Percentiles rank a stretch among this genome's conserved stretches.
These are phyloP conservation scores for Mesoligia furuncula DNA, from an alignment of 2,888 invertebrate species.

Conservation along the genomic window DNA sequence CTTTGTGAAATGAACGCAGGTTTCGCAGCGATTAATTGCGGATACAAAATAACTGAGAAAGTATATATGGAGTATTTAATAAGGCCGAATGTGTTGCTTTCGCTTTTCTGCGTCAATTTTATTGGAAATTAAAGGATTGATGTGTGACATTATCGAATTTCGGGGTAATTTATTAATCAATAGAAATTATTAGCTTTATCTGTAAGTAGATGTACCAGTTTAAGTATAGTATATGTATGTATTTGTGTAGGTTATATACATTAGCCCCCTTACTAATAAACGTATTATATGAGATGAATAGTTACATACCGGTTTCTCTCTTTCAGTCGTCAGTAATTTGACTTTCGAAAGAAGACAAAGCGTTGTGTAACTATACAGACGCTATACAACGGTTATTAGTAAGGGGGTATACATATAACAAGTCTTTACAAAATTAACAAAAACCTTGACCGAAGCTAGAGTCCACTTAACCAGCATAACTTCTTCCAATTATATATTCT, in stretches of 20 bases:
- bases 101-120: slow-evolving; percentile 41
- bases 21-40: slow-evolving; percentile 52
- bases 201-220: background rate
- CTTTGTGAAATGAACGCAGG: slow-evolving; percentile 49
- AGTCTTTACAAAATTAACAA: too few species aligned
- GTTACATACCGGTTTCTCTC: too few species aligned
- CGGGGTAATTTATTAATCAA: background rate
- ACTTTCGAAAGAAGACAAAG: too few species aligned
- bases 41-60: slow-evolving; percentile 33
- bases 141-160: slow-evolving; percentile 35
- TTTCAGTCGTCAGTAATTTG: too few species aligned
- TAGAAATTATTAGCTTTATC: background rate
- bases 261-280: too few species aligned
- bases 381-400: too few species aligned
- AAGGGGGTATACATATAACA: too few species aligned
- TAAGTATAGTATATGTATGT: background rate
- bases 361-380: too few species aligned
- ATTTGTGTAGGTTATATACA: background rate
- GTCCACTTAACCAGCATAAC: background rate
- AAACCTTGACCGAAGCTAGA: background rate
- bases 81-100: slow-evolving; percentile 39
- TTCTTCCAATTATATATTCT: background rate
- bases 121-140: slow-evolving; percentile 33
- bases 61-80: slow-evolving; percentile 36
- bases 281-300: too few species aligned